phyloP scores from a whole-genome alignment of 2,113 vertebrate genomes.

The Cyrtonyx montezumae region DNA sequence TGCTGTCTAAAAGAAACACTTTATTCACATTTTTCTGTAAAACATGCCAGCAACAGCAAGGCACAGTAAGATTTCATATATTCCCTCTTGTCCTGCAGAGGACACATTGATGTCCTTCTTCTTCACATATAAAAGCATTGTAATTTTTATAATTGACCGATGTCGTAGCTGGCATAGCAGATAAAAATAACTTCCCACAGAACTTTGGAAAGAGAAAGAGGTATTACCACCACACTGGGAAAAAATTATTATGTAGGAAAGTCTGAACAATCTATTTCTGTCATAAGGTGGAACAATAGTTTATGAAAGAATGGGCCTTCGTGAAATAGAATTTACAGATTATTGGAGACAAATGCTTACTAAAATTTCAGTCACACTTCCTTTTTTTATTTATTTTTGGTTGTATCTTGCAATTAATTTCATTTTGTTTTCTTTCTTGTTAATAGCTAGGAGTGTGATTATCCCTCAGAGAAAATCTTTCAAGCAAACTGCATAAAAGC shows the following conservation, averaged over 20 bases:
- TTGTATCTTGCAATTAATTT: not conserved
- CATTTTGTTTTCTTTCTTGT: slow-evolving; percentile 16
- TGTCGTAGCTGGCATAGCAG: not conserved
- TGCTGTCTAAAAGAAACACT: not conserved
- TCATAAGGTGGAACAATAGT: not conserved
- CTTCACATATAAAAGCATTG: not conserved
- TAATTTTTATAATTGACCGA: not conserved
- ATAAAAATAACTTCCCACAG: not conserved
- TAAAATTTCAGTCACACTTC: not conserved
- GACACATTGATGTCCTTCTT: not conserved
- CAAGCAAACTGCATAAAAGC: slow-evolving; percentile 16
- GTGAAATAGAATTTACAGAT: not conserved
- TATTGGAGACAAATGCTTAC: not conserved
- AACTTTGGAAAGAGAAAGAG: not conserved
- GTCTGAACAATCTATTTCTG: not conserved
- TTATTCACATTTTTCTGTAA: not conserved
- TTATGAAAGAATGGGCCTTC: not conserved
- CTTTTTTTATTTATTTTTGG: not conserved
- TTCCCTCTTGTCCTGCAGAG: not conserved
- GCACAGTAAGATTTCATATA: not conserved
- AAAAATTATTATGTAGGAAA: not conserved
- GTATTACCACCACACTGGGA: fast-evolving
- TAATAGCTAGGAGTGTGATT: slow-evolving; percentile 17
- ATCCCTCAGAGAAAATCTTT: slow-evolving; percentile 39
- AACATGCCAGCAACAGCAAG: not conserved